phyloP scores from a whole-genome alignment of 1,140 invertebrate genomes.

The Drosophila orena region DNA sequence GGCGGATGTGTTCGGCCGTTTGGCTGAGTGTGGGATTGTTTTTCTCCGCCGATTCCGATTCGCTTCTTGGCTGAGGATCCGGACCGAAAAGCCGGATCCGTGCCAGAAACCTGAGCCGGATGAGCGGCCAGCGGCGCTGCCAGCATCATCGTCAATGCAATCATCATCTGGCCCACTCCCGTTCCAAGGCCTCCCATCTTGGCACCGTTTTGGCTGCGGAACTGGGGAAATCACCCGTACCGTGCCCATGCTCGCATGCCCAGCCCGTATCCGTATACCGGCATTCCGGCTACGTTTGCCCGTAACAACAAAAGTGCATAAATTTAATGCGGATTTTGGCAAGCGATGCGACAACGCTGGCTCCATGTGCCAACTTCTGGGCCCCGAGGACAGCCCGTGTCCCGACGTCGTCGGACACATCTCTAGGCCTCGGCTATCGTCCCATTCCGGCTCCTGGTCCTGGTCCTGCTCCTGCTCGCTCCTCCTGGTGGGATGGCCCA shows the following conservation, averaged over 20 bases:
- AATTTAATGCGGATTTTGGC: slow-evolving; percentile 82
- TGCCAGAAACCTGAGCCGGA: slow-evolving; percentile 80
- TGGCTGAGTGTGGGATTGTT: slow-evolving; percentile 55
- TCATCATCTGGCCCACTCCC: slow-evolving; percentile 51
- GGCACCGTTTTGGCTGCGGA: slow-evolving; percentile 50
- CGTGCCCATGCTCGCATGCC: not conserved
- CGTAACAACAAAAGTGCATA: slow-evolving; percentile 78
- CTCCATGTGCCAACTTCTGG: slow-evolving; percentile 70
- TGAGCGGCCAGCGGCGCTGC: slow-evolving; percentile 62
- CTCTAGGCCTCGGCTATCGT: slow-evolving; percentile 33
- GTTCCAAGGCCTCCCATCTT: slow-evolving; percentile 13
- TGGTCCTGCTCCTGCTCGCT: too few species aligned
- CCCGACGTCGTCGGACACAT: slow-evolving; percentile 36
- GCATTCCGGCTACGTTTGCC: slow-evolving; percentile 65
- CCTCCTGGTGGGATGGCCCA: not conserved
- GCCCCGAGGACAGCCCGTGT: slow-evolving; percentile 21
- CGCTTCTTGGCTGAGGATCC: slow-evolving; percentile 60
- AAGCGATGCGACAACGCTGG: slow-evolving; percentile 76
- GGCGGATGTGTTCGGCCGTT: slow-evolving; percentile 44
- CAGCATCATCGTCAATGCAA: slow-evolving; percentile 72
- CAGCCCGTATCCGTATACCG: slow-evolving; percentile 21
- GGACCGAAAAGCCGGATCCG: slow-evolving; percentile 34
- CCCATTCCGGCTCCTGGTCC: not conserved
- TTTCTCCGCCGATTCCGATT: slow-evolving; percentile 69
- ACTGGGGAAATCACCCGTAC: slow-evolving; percentile 46